Conservation (phyloP, 2,888 invertebrate species). For the Dolichopus griseipennis region DNA sequence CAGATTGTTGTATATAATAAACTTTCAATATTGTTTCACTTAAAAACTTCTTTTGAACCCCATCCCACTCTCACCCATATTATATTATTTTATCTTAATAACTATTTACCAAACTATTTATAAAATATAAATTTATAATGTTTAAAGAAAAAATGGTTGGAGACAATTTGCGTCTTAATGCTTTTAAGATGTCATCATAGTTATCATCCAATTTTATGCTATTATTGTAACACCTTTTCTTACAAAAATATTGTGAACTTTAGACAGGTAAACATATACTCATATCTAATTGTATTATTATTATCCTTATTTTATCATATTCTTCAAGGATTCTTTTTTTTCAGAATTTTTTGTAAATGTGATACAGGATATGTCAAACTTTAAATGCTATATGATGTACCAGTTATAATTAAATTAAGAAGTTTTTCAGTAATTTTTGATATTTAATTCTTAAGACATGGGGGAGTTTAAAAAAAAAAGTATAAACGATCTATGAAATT, state of each 20-base stretch:
- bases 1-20: too few relatives aligned
- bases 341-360: neutral
- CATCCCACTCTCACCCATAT: too few relatives aligned
- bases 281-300: neutral
- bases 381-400: neutral
- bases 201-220: neutral
- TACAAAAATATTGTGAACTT: neutral
- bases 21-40: too few relatives aligned
- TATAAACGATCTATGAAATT: neutral
- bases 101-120: too few relatives aligned
- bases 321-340: neutral
- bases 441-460: neutral
- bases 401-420: slow-evolving; percentile 5
- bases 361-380: slow-evolving; percentile 6
- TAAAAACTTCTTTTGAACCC: too few relatives aligned
- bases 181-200: neutral
- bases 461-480: neutral
- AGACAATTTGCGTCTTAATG: neutral
- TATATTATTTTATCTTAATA: too few relatives aligned
- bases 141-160: neutral
- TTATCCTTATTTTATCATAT: neutral
- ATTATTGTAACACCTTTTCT: neutral
- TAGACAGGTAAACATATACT: neutral
- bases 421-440: neutral
- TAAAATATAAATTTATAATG: too few relatives aligned